Base-by-base conservation (phyloP, 2,888 invertebrate genomes). In the Calameuta pallipes region DNA sequence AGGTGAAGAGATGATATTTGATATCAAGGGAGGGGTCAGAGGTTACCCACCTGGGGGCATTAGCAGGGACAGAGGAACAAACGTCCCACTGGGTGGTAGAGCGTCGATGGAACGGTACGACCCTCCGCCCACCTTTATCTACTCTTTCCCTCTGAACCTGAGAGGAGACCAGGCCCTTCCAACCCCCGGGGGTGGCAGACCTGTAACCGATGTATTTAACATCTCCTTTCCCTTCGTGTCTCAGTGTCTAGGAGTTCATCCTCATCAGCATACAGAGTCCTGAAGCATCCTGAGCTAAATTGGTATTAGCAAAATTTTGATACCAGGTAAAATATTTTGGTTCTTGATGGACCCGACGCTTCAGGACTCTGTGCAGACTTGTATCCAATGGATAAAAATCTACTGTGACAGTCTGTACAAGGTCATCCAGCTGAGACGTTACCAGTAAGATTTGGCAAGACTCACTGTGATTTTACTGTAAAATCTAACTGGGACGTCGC, bases 91-190 rank as follows among this genome's bases (percentile, higher is more conserved):
- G 90, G 84, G 86, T 89, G 89, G 92, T 92, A 87, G 93, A 93
- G 89, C 94, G 93, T 92, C 93, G 93, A 92, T 94, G 94, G 92
- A 94, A 94, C 88, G 94, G 94, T 90, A 94, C 92, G 89, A 92
- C 92, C 92, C 92, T 92, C 89, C 93, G 92, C 89, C 92, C 92
- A 91, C 92, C 87, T 88, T 91, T 92, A 87, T 92, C 92, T 88
- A 89, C 87, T 87, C 91, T 92, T 87, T 90, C 90, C 88, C 89
- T 90, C 90, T 90, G 90, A 89, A 89, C 83, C 88, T 90, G 90
- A 86, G 90, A 88, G 86, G 88, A 90, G 86, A 87, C 83, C 87
- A 88, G 85, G 86, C 86, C 87, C 88, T 90, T 91, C 90, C 90
- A 90, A 88, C 91, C 90, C 88, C 90, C 89, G 87, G 89, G 90